A percentile compares a stretch with the other conserved stretches of the same genome.
Conservation (phyloP, 2,888 invertebrate genomes). For the Diogma glabrata region DNA sequence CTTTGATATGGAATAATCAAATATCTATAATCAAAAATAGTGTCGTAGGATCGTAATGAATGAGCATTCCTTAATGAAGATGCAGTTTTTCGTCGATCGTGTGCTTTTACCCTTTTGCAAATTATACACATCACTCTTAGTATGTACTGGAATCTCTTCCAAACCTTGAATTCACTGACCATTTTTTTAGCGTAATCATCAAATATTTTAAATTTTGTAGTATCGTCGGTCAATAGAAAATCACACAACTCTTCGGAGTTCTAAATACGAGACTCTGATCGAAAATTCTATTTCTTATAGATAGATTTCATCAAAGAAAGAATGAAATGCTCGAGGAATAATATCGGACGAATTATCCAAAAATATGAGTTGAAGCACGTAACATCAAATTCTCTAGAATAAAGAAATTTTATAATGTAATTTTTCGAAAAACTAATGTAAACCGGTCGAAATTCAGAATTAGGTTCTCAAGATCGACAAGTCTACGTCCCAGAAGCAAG, state of each 20-base stretch:
- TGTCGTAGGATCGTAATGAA: constrained; percentile 90
- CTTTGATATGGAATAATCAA: constrained; percentile 82
- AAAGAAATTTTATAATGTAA: no score
- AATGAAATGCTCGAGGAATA: constrained; percentile 81
- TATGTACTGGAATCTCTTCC: constrained; percentile 82
- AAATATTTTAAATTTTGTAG: constrained; percentile 59
- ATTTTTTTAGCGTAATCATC: constrained; percentile 62
- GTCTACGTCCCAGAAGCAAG: no score
- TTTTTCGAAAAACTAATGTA: no score
- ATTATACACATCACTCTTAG: constrained; percentile 77
- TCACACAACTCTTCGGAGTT: constrained; percentile 90
- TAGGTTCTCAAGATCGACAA: no score
- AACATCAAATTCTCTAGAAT: no score
- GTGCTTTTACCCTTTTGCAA: constrained; percentile 81
- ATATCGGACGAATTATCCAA: constrained; percentile 83
- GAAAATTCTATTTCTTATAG: constrained; percentile 70
- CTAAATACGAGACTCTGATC: constrained; percentile 84
- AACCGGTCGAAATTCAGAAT: no score
- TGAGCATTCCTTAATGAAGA: constrained; percentile 89
- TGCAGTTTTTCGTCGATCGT: constrained; percentile 77
- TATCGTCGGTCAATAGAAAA: constrained; percentile 65
- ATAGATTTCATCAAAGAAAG: constrained; percentile 80
- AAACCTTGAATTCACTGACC: constrained; percentile 87
- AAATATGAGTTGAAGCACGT: no score
- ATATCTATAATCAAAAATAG: constrained; percentile 93